Percentiles rank a stretch among this genome's conserved stretches.
Conservation (phyloP, 1,140 invertebrate species). For the Grapholita molesta region DNA sequence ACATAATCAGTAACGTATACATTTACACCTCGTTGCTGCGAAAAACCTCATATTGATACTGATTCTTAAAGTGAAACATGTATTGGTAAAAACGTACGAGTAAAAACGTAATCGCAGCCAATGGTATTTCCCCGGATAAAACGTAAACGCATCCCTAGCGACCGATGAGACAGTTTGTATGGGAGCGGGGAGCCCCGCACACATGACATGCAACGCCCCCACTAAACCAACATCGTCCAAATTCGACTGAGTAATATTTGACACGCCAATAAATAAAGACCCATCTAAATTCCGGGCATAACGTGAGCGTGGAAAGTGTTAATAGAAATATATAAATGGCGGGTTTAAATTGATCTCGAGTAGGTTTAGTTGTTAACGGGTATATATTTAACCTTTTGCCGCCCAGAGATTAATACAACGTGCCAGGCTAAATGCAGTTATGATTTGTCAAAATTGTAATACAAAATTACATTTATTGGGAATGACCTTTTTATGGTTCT, state of each 20-base stretch:
- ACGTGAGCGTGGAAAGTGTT: not conserved
- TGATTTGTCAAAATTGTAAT: too few species aligned
- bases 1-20: too few species aligned
- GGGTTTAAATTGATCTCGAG: not conserved
- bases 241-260: conserved; percentile 43
- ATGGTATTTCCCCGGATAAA: not conserved
- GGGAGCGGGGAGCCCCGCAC: conserved; percentile 40
- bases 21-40: too few species aligned
- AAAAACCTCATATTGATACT: too few species aligned
- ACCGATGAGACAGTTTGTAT: conserved; percentile 59
- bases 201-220: conserved; percentile 61
- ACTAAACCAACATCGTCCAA: conserved; percentile 47
- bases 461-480: too few species aligned
- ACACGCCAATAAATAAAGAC: conserved; percentile 35
- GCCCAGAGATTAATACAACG: too few species aligned
- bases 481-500: too few species aligned
- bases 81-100: not conserved
- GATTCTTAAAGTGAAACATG: too few species aligned
- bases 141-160: conserved; percentile 30
- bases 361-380: not conserved
- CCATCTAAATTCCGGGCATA: conserved; percentile 1
- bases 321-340: not conserved
- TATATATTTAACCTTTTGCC: not conserved
- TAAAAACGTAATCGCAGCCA: conserved; percentile 22
- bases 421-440: too few species aligned